phyloP scores from a whole-genome alignment of 2,797 vertebrate genomes.

The Simalia tracyae region DNA sequence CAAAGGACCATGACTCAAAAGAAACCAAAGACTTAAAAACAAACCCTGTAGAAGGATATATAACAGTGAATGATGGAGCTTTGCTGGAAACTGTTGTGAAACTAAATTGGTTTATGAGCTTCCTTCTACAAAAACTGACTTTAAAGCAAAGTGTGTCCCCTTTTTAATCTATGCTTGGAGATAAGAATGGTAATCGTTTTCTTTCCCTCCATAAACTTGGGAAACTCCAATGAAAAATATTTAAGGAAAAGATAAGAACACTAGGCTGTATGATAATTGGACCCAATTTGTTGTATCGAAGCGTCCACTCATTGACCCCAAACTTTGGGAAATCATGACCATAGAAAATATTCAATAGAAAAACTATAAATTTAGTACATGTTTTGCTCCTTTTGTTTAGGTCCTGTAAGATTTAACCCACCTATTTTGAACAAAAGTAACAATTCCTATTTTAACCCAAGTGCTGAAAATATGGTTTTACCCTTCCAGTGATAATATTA shows the following conservation, averaged over 20 bases:
- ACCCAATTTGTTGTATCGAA: background rate
- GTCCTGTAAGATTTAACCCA: background rate
- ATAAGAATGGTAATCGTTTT: slow-evolving; percentile 10
- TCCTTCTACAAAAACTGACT: slow-evolving; percentile 22
- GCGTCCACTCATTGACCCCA: background rate
- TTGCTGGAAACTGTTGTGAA: slow-evolving; percentile 10
- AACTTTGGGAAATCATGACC: background rate
- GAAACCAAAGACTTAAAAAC: slow-evolving; percentile 58
- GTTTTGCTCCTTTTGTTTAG: background rate
- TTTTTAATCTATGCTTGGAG: background rate
- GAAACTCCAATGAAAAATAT: background rate
- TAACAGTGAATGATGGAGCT: slow-evolving; percentile 51
- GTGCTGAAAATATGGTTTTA: background rate
- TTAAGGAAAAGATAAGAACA: background rate
- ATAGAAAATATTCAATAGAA: background rate
- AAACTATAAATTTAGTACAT: background rate
- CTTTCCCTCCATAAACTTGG: background rate
- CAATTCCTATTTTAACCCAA: background rate
- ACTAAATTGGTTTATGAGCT: background rate
- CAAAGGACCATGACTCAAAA: slow-evolving; percentile 57
- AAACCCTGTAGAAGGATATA: slow-evolving; percentile 58
- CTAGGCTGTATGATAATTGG: background rate
- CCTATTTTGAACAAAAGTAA: background rate
- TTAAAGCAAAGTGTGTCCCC: slow-evolving; percentile 26
- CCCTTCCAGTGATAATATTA: background rate